Conservation (phyloP, 2,797 vertebrate species). For the Gadopsis bispinosus region DNA sequence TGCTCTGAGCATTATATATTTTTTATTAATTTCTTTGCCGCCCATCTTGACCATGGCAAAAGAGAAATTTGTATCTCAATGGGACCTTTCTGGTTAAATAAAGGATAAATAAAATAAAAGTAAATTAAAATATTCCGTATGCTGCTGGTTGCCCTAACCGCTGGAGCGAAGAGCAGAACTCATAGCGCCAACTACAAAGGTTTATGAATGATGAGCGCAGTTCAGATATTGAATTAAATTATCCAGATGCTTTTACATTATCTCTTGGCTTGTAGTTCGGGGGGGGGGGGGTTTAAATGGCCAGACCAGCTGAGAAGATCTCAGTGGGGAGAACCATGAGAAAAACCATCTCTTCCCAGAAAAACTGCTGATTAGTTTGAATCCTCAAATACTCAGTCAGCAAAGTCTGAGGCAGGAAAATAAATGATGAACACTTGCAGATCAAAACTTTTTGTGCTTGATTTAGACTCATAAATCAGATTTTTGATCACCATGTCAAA, state of each 20-base stretch:
- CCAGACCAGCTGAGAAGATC: slow-evolving; percentile 45
- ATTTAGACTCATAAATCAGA: slow-evolving; percentile 20
- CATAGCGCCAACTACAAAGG: background rate
- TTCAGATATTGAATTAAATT: slow-evolving; percentile 40
- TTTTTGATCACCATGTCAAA: slow-evolving; percentile 10
- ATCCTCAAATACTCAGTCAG: slow-evolving; percentile 21
- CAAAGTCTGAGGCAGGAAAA: background rate
- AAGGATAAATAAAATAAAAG: background rate
- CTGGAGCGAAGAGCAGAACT: background rate
- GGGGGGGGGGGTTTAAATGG: slow-evolving; percentile 31
- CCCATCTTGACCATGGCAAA: too few species aligned
- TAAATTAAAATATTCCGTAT: slow-evolving; percentile 24
- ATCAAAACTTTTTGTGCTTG: slow-evolving; percentile 8
- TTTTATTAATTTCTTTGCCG: too few species aligned
- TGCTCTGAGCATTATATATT: slow-evolving; percentile 21
- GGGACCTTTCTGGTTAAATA: too few species aligned
- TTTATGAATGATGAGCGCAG: slow-evolving; percentile 18
- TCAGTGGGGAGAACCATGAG: slow-evolving; percentile 21
- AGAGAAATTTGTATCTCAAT: too few species aligned
- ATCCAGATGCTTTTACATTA: slow-evolving; percentile 56
- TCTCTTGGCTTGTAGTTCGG: slow-evolving; percentile 21
- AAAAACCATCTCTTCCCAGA: slow-evolving; percentile 21
- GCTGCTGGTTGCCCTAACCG: background rate
- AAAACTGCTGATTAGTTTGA: slow-evolving; percentile 25
- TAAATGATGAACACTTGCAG: slow-evolving; percentile 1